Base-by-base conservation (phyloP, 2,113 vertebrate genomes). In the Triplophysa siluroides region DNA sequence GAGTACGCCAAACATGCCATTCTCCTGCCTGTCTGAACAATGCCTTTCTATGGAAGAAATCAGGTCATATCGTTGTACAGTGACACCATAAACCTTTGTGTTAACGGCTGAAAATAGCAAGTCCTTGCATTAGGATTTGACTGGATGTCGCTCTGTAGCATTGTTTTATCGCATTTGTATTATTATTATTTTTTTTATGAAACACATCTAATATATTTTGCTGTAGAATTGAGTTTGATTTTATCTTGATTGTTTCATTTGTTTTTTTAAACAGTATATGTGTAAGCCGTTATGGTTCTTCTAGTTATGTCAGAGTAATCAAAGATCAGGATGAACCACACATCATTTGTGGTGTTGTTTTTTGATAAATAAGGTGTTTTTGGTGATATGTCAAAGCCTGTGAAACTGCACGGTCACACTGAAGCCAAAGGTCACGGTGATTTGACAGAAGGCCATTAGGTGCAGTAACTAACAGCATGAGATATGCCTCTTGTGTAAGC, bases 391-490 rank as follows among this genome's bases (percentile, higher is more conserved):
- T 47, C 24, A 47, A 58, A 60, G n/a, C 58, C 13, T 60, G n/a
- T 67, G 41, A 50, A 62, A 61, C 41, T 62, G 33, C 6, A 19
- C 77, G 64, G 45, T 50, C 18, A n/a, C 24, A 72, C 50, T 58
- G 38, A 54, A 67, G 62, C 67, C 52, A 67, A 68, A 81, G 54
- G 11, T 73, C 52, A 29, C 81, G 50, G 60, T 67, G 43, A 72
- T 26, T 68, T 18, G 18, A 38, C 33, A 38, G 33, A 38, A 52
- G 43, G 43, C 7, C 5, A 38, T 78, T 58, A 29, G 38, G 63
- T 16, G 70, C 69, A 54, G 47, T 61, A 24, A 41, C 58, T 81
- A 84, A 81, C 43, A 79, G 84, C 84, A 81, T 83, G 75, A 78
- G 18, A 70, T 41, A 62, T 52, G 68, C 67, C 38, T 12, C 66